Evolutionary conservation across 2,888 invertebrate species (phyloP), one percentile per base, ranked within the genome.

Genomic region (Drosophila lutescens): DNA sequence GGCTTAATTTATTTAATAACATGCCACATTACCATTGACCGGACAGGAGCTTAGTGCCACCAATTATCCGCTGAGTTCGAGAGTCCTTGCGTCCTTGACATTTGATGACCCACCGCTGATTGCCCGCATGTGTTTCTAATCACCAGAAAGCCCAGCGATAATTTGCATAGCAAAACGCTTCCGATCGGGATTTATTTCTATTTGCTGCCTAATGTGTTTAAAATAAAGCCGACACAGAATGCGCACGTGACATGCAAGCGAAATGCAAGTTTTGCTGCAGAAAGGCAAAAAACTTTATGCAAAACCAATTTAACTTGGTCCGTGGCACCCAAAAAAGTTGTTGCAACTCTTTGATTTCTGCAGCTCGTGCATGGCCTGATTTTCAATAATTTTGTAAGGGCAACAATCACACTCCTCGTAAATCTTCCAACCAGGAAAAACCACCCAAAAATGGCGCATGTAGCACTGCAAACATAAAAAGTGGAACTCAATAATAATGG

Each of bases 1-100:
- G 83, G 63, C 81, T 77, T 86, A 65, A 84, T 84, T 88, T 74
- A 84, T 80, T 79, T 81, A 84, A 88, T 86, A 83, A 80, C 88
- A 63, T 51, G 68, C 32, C 71, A 54, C 66, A 80, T 78, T 80
- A 83, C 49, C 65, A 63, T 34, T 55, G 59, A 56, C 65, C 46
- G 54, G 59, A 47, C 63, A 66, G 38, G 61, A 68, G 69, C 30
- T 56, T 26, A 38, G 51, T 53, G 51, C 43, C 59, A 44, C 30
- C 57, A 30, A 66, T 71, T 55, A 67, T 32, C 38, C 12, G 34
- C 3, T 10, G 12, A 34, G 32, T 26, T 7, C 26, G 32, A 10
- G 32, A 34, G 34, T 34, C 34, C 34, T 12, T 34, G 32, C 43
- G 34, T 62, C 76, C 76, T 62, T 75, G 74, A 74, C 70, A 58